Evolutionary conservation across 2,888 invertebrate genomes (phyloP).

Genomic region (Sarcophaga caerulescens): DNA sequence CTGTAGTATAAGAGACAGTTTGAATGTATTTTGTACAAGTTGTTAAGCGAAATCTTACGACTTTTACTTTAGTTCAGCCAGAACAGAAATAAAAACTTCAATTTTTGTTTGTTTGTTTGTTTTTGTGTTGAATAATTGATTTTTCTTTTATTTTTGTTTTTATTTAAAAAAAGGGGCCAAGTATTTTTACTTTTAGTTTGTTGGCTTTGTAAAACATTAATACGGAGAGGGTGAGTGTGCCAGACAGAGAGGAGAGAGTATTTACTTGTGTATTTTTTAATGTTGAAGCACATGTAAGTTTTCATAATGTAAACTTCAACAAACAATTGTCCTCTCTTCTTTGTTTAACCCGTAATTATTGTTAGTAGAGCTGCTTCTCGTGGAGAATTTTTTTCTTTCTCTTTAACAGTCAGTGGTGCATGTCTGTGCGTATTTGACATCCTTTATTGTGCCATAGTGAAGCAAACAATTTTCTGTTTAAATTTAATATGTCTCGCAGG

Average conservation of each 20-base stretch:
- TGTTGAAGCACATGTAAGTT: constrained; percentile 33
- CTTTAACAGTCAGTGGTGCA: background rate
- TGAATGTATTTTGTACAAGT: constrained; percentile 4
- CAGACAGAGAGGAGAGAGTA: background rate
- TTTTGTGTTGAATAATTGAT: constrained; percentile 31
- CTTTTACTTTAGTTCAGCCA: constrained; percentile 56
- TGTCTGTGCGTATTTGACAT: background rate
- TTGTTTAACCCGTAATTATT: constrained; percentile 40
- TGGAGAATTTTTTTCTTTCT: constrained; percentile 11
- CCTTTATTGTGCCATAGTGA: constrained; percentile 27
- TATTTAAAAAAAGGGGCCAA: constrained; percentile 27
- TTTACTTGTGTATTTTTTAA: background rate
- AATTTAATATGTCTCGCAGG: constrained; percentile 59
- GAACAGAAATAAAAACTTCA: constrained; percentile 60
- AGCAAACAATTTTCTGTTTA: constrained; percentile 42
- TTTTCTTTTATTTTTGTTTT: constrained; percentile 38
- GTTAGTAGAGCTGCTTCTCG: background rate
- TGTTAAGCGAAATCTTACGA: constrained; percentile 55
- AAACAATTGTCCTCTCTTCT: constrained; percentile 56
- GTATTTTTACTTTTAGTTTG: constrained; percentile 44
- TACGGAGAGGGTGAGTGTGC: constrained; percentile 4
- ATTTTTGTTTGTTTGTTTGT: constrained; percentile 45
- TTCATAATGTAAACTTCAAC: constrained; percentile 8
- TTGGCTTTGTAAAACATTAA: background rate
- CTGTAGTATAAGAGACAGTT: background rate